These are phyloP conservation scores for Champsocephalus gunnari DNA, from an alignment of 2,797 vertebrate genomes.

Conservation along the genomic window DNA sequence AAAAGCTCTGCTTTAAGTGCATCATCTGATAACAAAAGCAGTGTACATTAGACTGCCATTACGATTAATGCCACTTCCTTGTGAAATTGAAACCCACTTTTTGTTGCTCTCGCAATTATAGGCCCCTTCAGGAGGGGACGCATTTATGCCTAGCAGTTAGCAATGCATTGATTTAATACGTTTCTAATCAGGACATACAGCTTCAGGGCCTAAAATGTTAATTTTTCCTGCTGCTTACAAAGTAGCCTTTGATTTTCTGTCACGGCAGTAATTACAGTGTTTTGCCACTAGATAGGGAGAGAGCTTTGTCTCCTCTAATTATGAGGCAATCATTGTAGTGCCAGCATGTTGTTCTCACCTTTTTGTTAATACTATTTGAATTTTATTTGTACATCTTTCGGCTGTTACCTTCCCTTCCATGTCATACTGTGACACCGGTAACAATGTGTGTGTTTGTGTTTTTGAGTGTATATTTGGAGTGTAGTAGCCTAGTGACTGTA, in stretches of 20 bases:
- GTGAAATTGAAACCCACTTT: slow-evolving; percentile 75
- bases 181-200: slow-evolving; percentile 99
- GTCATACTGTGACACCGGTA: slow-evolving; percentile 91
- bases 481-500: slow-evolving; percentile 84
- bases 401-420: slow-evolving; percentile 92
- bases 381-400: slow-evolving; percentile 85
- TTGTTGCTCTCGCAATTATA: slow-evolving; percentile 80
- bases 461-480: slow-evolving; percentile 53
- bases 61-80: slow-evolving; percentile 70
- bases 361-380: slow-evolving; percentile 87
- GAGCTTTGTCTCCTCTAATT: slow-evolving; percentile 99
- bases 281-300: slow-evolving; percentile 95
- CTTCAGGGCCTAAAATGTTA: slow-evolving; percentile 95
- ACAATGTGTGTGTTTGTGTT: slow-evolving; percentile 30
- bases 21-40: slow-evolving; percentile 63
- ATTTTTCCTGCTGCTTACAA: slow-evolving; percentile 98
- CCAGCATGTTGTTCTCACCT: slow-evolving; percentile 92
- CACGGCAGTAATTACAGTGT: slow-evolving; percentile 98
- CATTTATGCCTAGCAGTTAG: slow-evolving; percentile 89
- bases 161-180: slow-evolving; percentile 99
- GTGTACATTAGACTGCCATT: slow-evolving; percentile 67
- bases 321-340: slow-evolving; percentile 97
- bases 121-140: slow-evolving; percentile 79
- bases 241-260: slow-evolving; percentile 99
- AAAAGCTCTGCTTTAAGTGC: slow-evolving; percentile 43